Evolutionary conservation across 2,888 invertebrate species (phyloP), one percentile per base, ranked within the genome.

Genomic region (Lapara coniferarum): DNA sequence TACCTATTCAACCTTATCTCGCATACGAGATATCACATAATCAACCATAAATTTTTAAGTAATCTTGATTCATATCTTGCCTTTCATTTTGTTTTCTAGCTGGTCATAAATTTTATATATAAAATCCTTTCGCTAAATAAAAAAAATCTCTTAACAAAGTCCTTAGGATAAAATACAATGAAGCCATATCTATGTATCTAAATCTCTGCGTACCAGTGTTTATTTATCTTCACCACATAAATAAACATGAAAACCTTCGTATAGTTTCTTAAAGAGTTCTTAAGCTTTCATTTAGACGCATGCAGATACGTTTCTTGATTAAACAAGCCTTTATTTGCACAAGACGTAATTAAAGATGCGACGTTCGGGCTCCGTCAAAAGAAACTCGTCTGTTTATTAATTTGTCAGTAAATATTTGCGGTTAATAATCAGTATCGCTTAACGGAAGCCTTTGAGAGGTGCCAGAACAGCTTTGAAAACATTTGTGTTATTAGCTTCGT

Each of bases 241-340:
- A 87, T 84, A 90, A 88, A 89, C 80, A 88, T 80, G 76, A 75
- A 74, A 79, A 73, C 77, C 80, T 80, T 79, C 77, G 79, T 82
- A 90, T 92, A 92, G 91, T 91, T 88, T 90, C 90, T 88, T 88
- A 81, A 81, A 83, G 87, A 89, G 88, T 93, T 92, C 91, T 92
- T 91, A 87, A 87, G 84, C 82, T 84, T 86, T 91, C 90, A 89
- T 91, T 90, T 85, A 81, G 84, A 81, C 87, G 82, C 84, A 88
- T 89, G 89, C 90, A 89, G 89, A 91, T 89, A 90, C 91, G 88
- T 87, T 84, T 82, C 79, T 78, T 87, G 85, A 87, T 87, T 89
- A 90, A 91, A 91, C 85, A 88, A 84, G 84, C 84, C 87, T 86
- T 80, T 89, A 84, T 92, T 92, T 93, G 86, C 85, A 81, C 79